Conservation (phyloP, 1,140 invertebrate species). For the Neuroterus valhalla region DNA sequence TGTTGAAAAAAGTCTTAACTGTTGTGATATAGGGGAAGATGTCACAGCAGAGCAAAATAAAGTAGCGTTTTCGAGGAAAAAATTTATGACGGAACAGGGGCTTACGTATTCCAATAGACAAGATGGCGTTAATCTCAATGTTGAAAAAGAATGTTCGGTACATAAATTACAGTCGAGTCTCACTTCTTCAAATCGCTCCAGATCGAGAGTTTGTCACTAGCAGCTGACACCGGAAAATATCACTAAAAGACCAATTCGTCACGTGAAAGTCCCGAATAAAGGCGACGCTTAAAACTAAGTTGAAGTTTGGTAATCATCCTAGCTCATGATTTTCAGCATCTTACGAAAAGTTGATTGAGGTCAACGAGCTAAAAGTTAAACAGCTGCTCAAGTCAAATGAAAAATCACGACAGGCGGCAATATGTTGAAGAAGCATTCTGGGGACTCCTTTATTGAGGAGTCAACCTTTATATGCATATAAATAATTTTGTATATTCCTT, state of each 20-base stretch:
- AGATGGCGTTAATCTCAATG: not conserved
- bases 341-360: not conserved
- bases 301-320: no score
- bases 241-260: no score
- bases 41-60: conserved; percentile 30
- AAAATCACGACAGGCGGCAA: conserved; percentile 38
- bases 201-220: no score
- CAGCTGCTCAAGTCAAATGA: conserved; percentile 38
- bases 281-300: no score
- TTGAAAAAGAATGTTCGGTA: conserved; percentile 16
- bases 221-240: no score
- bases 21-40: conserved; percentile 5
- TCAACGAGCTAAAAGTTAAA: not conserved
- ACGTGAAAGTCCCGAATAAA: no score
- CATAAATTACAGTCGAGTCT: not conserved
- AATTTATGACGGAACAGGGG: not conserved
- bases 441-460: no score
- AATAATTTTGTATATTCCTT: no score
- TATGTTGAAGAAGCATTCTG: conserved; percentile 51
- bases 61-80: not conserved
- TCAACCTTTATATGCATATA: no score
- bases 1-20: conserved; percentile 19
- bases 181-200: no score
- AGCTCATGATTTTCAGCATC: no score
- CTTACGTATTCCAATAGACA: not conserved